Conservation (phyloP, 2,888 invertebrate species). For the Pecten maximus region DNA sequence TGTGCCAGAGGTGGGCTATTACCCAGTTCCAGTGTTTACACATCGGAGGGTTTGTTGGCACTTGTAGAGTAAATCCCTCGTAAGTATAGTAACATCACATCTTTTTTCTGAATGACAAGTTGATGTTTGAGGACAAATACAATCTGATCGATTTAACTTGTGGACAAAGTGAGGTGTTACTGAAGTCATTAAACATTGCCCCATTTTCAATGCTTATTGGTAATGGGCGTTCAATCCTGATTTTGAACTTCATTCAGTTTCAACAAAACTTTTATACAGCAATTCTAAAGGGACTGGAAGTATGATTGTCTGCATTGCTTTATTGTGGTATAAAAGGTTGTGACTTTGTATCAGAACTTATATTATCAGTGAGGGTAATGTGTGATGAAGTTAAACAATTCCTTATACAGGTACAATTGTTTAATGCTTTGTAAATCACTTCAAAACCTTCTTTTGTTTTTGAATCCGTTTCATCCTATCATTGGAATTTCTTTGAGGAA, state of each 20-base stretch:
- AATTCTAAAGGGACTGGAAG: background rate
- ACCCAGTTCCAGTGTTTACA: background rate
- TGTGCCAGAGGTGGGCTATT: background rate
- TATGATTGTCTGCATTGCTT: background rate
- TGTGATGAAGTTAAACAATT: too few species aligned
- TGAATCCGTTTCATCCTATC: too few species aligned
- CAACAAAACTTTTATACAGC: background rate
- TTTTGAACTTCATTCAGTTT: background rate
- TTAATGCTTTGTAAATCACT: too few species aligned
- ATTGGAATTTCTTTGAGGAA: too few species aligned
- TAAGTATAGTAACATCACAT: slow-evolving; percentile 6
- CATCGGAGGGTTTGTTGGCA: background rate
- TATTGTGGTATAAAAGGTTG: background rate
- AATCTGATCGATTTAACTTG: background rate
- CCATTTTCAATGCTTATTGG: background rate
- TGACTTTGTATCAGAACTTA: too few species aligned
- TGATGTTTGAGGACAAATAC: background rate
- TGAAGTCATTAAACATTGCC: background rate
- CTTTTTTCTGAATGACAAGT: background rate
- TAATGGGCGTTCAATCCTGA: background rate
- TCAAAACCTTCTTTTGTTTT: too few species aligned
- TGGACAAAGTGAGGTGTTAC: background rate
- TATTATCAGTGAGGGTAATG: too few species aligned
- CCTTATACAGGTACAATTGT: too few species aligned
- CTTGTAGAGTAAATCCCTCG: background rate